Evolutionary conservation across 2,888 invertebrate genomes (phyloP).

Genomic region (Calliscelio sp.): DNA sequence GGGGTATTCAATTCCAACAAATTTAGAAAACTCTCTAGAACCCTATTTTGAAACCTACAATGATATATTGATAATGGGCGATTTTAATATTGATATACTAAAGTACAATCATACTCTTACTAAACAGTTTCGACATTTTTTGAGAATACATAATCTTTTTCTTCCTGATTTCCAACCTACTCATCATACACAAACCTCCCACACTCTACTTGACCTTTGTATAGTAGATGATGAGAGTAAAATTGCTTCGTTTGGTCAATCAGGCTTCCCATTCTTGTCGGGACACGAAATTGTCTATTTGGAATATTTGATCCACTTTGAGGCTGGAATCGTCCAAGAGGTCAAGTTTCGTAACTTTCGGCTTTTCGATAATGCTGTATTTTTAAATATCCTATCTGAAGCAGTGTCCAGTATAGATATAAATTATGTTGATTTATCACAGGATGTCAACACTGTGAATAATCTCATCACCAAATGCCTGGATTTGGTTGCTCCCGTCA

Average conservation of each 20-base stretch:
- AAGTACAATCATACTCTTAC: not conserved
- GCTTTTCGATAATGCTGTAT: not conserved
- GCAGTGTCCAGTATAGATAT: too few species aligned
- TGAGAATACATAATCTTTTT: not conserved
- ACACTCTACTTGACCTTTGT: constrained; percentile 17
- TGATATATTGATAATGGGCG: constrained; percentile 25
- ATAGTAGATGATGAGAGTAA: not conserved
- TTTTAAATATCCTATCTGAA: too few species aligned
- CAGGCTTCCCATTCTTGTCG: constrained; percentile 30
- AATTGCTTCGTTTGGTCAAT: not conserved
- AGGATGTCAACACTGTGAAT: not conserved
- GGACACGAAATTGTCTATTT: constrained; percentile 28
- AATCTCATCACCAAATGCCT: not conserved
- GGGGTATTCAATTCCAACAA: not conserved
- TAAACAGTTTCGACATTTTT: not conserved
- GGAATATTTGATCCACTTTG: not conserved
- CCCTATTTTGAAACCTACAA: not conserved
- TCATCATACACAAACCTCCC: constrained; percentile 4
- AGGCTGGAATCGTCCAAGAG: not conserved
- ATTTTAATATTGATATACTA: constrained; percentile 26
- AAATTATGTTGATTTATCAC: too few species aligned
- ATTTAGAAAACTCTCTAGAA: not conserved
- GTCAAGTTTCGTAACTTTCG: not conserved
- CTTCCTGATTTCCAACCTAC: not conserved
- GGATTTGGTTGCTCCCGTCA: constrained; percentile 16